Percentiles rank a stretch among this genome's conserved stretches.
These are phyloP conservation scores for Lycocerus yunnanus DNA, from an alignment of 2,888 invertebrate genomes.

Conservation along the genomic window DNA sequence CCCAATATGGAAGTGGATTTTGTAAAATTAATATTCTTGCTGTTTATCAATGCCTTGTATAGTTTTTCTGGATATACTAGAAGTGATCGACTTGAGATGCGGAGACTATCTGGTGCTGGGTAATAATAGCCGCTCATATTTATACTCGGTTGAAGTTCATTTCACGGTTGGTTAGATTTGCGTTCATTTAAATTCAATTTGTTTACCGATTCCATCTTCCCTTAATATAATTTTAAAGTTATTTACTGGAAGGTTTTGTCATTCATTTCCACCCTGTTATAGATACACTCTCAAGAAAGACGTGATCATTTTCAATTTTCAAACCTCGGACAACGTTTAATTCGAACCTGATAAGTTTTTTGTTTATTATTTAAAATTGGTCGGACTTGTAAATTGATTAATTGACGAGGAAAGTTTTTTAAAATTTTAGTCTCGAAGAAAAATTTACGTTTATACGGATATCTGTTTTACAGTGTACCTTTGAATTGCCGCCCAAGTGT, in stretches of 20 bases:
- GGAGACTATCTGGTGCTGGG: constrained; percentile 33
- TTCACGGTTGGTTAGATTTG: constrained; percentile 37
- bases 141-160: constrained; percentile 31
- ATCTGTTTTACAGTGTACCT: neutral
- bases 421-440: neutral
- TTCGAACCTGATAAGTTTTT: neutral
- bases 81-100: constrained; percentile 29
- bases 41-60: constrained; percentile 39
- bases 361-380: neutral
- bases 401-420: neutral
- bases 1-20: constrained; percentile 29
- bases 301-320: neutral
- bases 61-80: constrained; percentile 36
- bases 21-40: constrained; percentile 27
- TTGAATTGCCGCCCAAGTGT: constrained; percentile 13
- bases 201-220: constrained; percentile 29
- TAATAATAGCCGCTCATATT: constrained; percentile 5
- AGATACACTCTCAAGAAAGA: neutral
- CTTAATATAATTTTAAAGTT: constrained; percentile 34
- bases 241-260: constrained; percentile 21
- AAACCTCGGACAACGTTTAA: neutral
- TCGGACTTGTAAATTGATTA: neutral
- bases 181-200: constrained; percentile 37
- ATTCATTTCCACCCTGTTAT: neutral
- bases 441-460: neutral